Base-by-base conservation (phyloP, 2,113 vertebrate genomes). In the Tragulus kanchil region DNA sequence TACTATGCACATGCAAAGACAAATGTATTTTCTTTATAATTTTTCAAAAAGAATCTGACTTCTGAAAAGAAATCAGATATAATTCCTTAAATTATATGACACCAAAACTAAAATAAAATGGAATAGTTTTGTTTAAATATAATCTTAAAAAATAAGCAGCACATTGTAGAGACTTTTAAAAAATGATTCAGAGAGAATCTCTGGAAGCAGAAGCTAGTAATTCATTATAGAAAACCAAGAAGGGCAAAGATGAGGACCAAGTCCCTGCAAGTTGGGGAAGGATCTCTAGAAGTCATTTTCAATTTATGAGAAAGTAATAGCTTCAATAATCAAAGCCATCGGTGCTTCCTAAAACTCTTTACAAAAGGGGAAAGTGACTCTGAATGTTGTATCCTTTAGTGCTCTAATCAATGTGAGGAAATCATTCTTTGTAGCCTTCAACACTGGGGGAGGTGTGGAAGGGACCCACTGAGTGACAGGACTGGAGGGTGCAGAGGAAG, bases 251-350 rank as follows among this genome's bases (percentile, higher is more conserved):
- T 28, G 42, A 84, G 6, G 52, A 12, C 25, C 10, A 17, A 71
- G 25, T 73, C 21, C 10, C 61, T 28, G 31, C 56, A 59, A 90
- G 15, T 13, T 14, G 45, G 16, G 15, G 42, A 79, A 19, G 77
- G 13, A 8, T 71, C 28, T 58, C 11, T 64, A 19, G 69, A 90
- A 85, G 2, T 31, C 45, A 26, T 52, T 19, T 77, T 93, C 83
- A 86, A 25, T 52, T 89, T 65, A 75, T 56, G 48, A 45, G 19
- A 67, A 73, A 81, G 54, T 90, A 83, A 88, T 48, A 78, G 45
- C 48, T 88, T 94, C 42, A 62, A 26, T 67, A 93, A 91, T 90
- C 73, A 93, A 88, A 92, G 14, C 14, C 65, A 42, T 56, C 89
- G 4, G 28, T 71, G 23, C 79, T 90, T 87, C 67, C 61, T 62